Evolutionary conservation across 2,113 vertebrate species (phyloP).

Genomic region (Eclectus roratus): DNA sequence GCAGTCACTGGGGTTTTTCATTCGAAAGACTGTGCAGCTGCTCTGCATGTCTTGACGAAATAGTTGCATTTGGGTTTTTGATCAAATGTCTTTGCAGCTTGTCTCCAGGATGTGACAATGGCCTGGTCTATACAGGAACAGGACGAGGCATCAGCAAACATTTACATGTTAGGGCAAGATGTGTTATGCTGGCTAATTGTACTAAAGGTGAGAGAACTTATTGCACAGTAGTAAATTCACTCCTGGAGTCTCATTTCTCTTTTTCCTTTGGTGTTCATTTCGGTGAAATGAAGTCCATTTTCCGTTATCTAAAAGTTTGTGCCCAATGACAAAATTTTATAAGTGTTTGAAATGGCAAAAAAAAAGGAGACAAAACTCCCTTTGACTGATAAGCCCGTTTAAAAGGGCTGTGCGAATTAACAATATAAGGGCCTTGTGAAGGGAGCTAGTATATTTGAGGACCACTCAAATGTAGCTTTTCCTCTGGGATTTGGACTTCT

Average conservation of each 20-base stretch:
- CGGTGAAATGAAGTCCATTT: neutral
- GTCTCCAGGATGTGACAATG: fast-evolving
- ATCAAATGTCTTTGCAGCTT: neutral
- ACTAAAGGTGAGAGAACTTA: neutral
- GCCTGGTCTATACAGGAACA: neutral
- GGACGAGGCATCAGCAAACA: neutral
- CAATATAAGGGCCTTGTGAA: neutral
- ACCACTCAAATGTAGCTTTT: neutral
- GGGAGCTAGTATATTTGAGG: neutral
- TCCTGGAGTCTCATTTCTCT: neutral
- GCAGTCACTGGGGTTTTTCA: neutral
- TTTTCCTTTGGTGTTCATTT: neutral
- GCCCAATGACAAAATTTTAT: neutral
- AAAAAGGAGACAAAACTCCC: neutral
- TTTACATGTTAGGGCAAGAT: neutral
- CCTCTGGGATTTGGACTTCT: neutral
- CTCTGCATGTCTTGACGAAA: neutral
- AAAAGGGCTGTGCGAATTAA: neutral
- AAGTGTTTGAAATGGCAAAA: neutral
- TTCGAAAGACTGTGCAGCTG: neutral
- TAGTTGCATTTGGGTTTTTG: neutral
- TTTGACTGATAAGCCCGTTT: neutral
- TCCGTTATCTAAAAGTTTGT: neutral
- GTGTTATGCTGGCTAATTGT: neutral
- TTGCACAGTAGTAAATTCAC: neutral